Evolutionary conservation across 2,113 vertebrate genomes (phyloP).

Genomic region (Lycocorax pyrrhopterus): DNA sequence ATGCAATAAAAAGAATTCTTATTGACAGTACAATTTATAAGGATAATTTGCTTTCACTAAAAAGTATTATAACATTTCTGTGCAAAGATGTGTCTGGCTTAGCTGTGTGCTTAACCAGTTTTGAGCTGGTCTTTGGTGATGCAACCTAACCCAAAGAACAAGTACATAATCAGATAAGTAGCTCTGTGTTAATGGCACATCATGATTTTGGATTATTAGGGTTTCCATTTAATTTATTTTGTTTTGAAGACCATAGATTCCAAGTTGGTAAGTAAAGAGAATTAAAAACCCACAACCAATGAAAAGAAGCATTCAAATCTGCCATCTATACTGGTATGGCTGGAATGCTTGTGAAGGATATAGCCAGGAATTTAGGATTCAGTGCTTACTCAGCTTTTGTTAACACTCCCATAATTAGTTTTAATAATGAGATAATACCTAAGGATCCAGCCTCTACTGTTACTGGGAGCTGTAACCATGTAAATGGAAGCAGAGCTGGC

Average conservation of each 20-base stretch:
- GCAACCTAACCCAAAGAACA: neutral
- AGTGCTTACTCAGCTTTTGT: neutral
- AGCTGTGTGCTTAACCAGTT: neutral
- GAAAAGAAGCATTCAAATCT: neutral
- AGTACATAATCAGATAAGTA: neutral
- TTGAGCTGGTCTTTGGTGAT: neutral
- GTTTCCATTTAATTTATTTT: neutral
- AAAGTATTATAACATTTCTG: neutral
- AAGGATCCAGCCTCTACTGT: neutral
- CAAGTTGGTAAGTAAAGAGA: neutral
- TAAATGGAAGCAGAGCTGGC: neutral
- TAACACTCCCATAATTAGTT: neutral
- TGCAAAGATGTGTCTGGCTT: neutral
- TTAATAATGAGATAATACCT: slow-evolving; percentile 9
- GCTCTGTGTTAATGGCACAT: neutral
- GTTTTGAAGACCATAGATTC: neutral
- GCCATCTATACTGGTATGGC: neutral
- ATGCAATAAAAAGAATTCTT: neutral
- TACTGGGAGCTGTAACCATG: neutral
- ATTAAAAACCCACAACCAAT: neutral
- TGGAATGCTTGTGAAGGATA: slow-evolving; percentile 7
- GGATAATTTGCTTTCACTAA: neutral
- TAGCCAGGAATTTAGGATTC: neutral
- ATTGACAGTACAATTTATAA: slow-evolving; percentile 5
- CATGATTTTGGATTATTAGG: neutral